Conservation (phyloP, 2,797 vertebrate species). For the Melanotaenia maccullochi region DNA sequence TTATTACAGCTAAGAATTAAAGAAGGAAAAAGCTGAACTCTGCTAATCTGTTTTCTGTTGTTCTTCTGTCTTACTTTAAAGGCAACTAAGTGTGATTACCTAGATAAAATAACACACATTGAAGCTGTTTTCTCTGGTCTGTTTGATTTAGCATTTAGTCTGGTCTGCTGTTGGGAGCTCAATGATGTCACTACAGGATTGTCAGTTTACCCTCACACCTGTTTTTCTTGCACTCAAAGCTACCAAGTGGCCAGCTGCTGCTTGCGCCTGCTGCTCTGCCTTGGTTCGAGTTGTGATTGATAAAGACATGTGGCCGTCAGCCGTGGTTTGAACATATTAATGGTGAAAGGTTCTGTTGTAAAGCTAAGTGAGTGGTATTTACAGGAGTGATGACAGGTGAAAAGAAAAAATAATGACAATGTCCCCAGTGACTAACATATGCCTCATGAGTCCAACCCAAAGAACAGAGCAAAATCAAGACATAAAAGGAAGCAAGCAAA, state of each 20-base stretch:
- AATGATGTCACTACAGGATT: slow-evolving; percentile 53
- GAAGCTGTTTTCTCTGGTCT: slow-evolving; percentile 21
- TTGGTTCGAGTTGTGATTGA: slow-evolving; percentile 32
- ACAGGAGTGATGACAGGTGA: background rate
- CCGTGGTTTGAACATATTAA: background rate
- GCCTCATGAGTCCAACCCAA: too few species aligned
- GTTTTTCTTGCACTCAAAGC: slow-evolving; percentile 45
- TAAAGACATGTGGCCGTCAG: slow-evolving; percentile 38
- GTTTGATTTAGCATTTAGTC: slow-evolving; percentile 30
- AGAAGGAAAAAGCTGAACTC: background rate
- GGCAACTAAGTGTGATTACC: background rate
- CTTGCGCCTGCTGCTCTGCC: slow-evolving; percentile 9
- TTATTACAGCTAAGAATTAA: background rate
- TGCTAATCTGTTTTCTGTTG: background rate
- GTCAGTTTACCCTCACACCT: slow-evolving; percentile 58
- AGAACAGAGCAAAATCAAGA: too few species aligned
- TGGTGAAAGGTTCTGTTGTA: background rate
- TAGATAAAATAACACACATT: background rate
- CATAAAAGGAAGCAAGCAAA: too few species aligned
- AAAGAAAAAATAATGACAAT: background rate
- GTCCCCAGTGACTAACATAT: too few species aligned
- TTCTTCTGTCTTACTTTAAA: background rate
- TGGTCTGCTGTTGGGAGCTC: slow-evolving; percentile 37
- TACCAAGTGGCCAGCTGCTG: slow-evolving; percentile 48
- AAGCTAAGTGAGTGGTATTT: background rate